These are phyloP conservation scores for Propsilocerus akamusi DNA, from an alignment of 1,140 invertebrate genomes.

Conservation along the genomic window DNA sequence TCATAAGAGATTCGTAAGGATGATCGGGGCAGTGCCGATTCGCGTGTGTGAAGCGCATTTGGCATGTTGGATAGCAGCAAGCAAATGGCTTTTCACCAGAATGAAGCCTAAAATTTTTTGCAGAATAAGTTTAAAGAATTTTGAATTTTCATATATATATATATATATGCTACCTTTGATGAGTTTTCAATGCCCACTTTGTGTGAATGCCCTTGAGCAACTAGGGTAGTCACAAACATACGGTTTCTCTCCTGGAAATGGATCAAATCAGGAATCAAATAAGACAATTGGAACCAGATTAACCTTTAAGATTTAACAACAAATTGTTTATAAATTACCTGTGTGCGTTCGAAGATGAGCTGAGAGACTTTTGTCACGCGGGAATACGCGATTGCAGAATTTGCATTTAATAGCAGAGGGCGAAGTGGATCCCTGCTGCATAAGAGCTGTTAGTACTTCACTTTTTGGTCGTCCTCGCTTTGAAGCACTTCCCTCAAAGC, in stretches of 20 bases:
- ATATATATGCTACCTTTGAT: constrained; percentile 63
- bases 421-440: constrained; percentile 51
- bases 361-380: constrained; percentile 60
- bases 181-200: constrained; percentile 72
- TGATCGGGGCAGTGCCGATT: constrained; percentile 56
- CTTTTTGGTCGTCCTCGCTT: constrained; percentile 48
- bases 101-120: neutral
- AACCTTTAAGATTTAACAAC: neutral
- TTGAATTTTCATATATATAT: neutral
- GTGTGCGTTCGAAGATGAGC: constrained; percentile 68
- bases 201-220: constrained; percentile 58
- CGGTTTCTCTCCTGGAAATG: constrained; percentile 47
- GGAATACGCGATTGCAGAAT: constrained; percentile 57
- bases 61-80: constrained; percentile 44
- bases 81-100: constrained; percentile 51
- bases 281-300: constrained; percentile 6
- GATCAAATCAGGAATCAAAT: constrained; percentile 7
- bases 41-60: constrained; percentile 59
- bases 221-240: constrained; percentile 61
- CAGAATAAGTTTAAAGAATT: no score
- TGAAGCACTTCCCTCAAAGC: neutral
- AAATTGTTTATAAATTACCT: constrained; percentile 27
- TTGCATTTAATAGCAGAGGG: constrained; percentile 54
- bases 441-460: constrained; percentile 48
- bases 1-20: constrained; percentile 33